Evolutionary conservation across 1,140 invertebrate species (phyloP).

Genomic region (Neocloeon triangulifer): DNA sequence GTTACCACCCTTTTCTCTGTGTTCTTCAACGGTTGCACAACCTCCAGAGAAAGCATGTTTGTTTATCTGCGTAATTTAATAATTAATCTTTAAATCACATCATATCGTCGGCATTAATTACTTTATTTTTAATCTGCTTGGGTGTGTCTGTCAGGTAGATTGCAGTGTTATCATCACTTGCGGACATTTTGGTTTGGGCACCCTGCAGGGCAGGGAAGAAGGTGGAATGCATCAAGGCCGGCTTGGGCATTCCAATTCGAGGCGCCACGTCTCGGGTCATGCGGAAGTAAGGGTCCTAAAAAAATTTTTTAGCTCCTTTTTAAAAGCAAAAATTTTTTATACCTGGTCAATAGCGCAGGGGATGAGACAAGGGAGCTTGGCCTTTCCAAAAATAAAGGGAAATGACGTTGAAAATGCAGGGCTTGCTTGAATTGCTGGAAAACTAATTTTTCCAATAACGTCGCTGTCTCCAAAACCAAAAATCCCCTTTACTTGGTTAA

Average conservation of each 20-base stretch:
- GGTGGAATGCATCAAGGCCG: constrained; percentile 78
- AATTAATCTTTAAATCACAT: not conserved
- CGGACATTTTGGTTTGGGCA: constrained; percentile 94
- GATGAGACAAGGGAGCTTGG: constrained; percentile 77
- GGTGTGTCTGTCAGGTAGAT: constrained; percentile 88
- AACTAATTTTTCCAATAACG: constrained; percentile 90
- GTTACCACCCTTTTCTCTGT: constrained; percentile 73
- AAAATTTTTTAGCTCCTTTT: constrained; percentile 7
- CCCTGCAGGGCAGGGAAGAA: constrained; percentile 96
- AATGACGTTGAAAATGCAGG: constrained; percentile 90
- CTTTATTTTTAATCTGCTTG: constrained; percentile 94
- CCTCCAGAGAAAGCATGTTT: constrained; percentile 99
- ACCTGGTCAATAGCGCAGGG: constrained; percentile 98
- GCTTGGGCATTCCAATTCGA: constrained; percentile 66
- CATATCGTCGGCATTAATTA: no score
- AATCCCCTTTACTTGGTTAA: constrained; percentile 58
- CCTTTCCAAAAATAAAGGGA: constrained; percentile 75
- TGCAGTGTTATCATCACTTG: constrained; percentile 81
- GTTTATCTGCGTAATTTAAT: constrained; percentile 44
- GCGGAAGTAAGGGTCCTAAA: constrained; percentile 87
- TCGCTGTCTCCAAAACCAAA: constrained; percentile 95
- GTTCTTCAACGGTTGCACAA: constrained; percentile 78
- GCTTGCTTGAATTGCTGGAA: constrained; percentile 90
- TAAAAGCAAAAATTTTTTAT: constrained; percentile 8
- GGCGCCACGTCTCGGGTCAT: constrained; percentile 96